Percentiles rank a stretch among this genome's conserved stretches.
Conservation (phyloP, 1,140 invertebrate genomes). For the Microplitis mediator region DNA sequence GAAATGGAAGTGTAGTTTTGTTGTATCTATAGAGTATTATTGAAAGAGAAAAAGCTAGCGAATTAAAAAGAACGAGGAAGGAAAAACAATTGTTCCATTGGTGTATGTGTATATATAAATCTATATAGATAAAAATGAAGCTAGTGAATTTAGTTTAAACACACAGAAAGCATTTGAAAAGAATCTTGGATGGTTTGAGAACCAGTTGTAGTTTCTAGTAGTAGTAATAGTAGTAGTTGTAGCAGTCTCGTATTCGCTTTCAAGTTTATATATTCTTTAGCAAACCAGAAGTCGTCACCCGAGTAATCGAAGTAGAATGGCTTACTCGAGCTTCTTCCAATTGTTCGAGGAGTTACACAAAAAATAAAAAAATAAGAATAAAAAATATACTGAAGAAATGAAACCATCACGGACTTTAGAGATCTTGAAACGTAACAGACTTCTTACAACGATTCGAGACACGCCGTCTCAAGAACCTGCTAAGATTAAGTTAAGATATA, state of each 20-base stretch:
- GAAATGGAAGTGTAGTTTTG: background rate
- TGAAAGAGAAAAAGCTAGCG: background rate
- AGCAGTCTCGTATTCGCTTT: too few species aligned
- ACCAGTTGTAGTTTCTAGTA: background rate
- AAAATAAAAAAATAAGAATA: background rate
- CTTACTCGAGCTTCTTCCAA: slow-evolving; percentile 14
- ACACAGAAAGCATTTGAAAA: background rate
- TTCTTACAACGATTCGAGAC: slow-evolving; percentile 7
- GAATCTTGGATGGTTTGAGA: too few species aligned
- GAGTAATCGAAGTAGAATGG: slow-evolving; percentile 24
- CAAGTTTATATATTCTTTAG: slow-evolving; percentile 4
- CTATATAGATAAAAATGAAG: background rate
- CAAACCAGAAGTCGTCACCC: slow-evolving; percentile 15
- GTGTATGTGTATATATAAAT: background rate
- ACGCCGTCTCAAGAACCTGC: background rate
- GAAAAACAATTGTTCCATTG: background rate
- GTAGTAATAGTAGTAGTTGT: too few species aligned
- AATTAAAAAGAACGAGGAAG: slow-evolving; percentile 1
- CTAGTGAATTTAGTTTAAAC: background rate
- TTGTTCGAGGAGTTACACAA: background rate
- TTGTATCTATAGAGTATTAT: background rate
- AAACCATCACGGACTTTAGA: slow-evolving; percentile 12
- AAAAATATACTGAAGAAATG: background rate
- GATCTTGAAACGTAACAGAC: slow-evolving; percentile 2
- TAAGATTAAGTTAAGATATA: background rate